Conservation (phyloP, 2,113 vertebrate species). For the Callipepla californica region DNA sequence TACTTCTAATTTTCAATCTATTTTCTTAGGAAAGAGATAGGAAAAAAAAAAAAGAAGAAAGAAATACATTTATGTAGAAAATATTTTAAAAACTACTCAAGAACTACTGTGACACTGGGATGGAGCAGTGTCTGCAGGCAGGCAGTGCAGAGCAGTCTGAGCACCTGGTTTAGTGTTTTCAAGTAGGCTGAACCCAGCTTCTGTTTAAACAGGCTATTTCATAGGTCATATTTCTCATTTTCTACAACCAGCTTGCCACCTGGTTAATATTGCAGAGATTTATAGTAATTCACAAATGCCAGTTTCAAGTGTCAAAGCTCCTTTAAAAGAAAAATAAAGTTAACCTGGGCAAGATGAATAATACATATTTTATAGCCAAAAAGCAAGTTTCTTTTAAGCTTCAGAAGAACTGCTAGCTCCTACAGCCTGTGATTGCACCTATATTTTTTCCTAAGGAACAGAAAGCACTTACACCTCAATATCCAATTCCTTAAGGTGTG, state of each 20-base stretch:
- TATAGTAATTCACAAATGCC: constrained; percentile 38
- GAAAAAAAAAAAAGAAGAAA: background rate
- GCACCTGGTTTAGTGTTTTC: background rate
- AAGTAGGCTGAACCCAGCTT: constrained; percentile 32
- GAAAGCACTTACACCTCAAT: constrained; percentile 46
- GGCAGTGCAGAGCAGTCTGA: background rate
- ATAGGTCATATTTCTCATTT: constrained; percentile 63
- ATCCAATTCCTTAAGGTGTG: constrained; percentile 36
- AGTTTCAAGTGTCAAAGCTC: constrained; percentile 60
- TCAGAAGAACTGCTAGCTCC: constrained; percentile 30
- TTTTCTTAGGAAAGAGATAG: background rate
- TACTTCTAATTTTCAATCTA: background rate
- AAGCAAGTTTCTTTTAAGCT: constrained; percentile 21
- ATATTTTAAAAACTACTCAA: background rate
- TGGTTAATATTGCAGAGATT: constrained; percentile 69
- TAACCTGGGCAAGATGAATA: constrained; percentile 69
- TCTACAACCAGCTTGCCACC: constrained; percentile 42
- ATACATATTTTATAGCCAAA: constrained; percentile 46
- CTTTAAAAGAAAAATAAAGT: constrained; percentile 69
- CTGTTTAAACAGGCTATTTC: constrained; percentile 58
- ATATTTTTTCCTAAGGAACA: constrained; percentile 42
- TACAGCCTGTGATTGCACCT: background rate
- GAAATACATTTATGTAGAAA: background rate
- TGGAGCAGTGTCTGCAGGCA: background rate
- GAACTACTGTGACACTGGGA: background rate